These are phyloP conservation scores for Phymatocera aterrima DNA, from an alignment of 2,888 invertebrate genomes.

Conservation along the genomic window DNA sequence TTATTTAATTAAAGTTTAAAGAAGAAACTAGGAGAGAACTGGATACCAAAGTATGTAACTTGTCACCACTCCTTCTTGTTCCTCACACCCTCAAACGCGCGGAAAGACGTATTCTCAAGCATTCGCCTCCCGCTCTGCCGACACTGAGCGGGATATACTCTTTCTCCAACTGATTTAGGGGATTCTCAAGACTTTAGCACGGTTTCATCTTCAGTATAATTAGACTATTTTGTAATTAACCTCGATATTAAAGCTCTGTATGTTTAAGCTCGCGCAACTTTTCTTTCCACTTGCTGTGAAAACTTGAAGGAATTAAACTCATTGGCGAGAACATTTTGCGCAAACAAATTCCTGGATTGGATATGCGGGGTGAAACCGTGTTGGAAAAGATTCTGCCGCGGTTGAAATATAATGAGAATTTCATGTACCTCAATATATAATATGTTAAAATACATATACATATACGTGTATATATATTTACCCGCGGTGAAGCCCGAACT, in stretches of 20 bases:
- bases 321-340: neutral
- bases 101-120: constrained; percentile 5
- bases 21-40: constrained; percentile 51
- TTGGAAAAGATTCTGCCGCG: neutral
- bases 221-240: constrained; percentile 1
- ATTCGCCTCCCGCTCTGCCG: neutral
- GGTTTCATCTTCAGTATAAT: neutral
- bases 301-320: neutral
- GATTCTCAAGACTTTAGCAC: constrained; percentile 9
- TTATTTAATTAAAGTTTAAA: constrained; percentile 71
- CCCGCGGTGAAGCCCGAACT: constrained; percentile 26
- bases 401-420: constrained; percentile 39
- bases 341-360: neutral
- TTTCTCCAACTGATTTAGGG: constrained; percentile 12
- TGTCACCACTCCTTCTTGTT: constrained; percentile 57
- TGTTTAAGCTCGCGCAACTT: neutral
- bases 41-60: constrained; percentile 65
- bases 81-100: neutral
- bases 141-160: too few species aligned
- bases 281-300: neutral
- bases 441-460: neutral
- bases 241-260: neutral
- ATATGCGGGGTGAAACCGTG: neutral
- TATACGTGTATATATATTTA: constrained; percentile 6
- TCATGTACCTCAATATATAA: neutral